Base-by-base conservation (phyloP, 2,888 invertebrate species). In the Esperia sulphurella region DNA sequence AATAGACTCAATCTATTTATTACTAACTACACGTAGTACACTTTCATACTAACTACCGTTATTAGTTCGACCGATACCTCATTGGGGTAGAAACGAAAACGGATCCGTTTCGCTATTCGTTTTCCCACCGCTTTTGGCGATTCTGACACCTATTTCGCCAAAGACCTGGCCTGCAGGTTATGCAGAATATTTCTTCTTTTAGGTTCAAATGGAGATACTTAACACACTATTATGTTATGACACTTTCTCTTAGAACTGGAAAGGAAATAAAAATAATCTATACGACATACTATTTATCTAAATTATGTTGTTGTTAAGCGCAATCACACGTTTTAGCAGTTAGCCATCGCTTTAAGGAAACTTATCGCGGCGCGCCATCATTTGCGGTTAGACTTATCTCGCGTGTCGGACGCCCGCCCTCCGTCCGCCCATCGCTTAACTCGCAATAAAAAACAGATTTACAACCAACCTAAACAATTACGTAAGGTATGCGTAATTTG, bases 351-450 rank as follows among this genome's bases (percentile, higher is more conserved):
- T 41, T 29, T 41, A 14, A 14, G 8, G 40, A 14, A 40, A 21
- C 1, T 35, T 46, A 43, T 46, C 43, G n/a, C 42, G 8, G 2
- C 38, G 38, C 14, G 7, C 31, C 9, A 31, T 31, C 41, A 41
- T 39, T 28, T 40, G 49, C 31, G 45, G 49, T 46, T 31, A 43
- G 29, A 10, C 13, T 37, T 40, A 33, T 35, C 30, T 28, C 45
- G 43, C 41, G 41, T 40, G 44, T 37, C 12, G 14, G 30, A 45
- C 39, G 53, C 43, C 49, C 52, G 50, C 54, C 51, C 33, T 14
- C 49, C 14, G 42, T 46, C 55, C 54, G 52, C 54, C 54, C 48
- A 49, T 42, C 42, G 14, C 37, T 43, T 21, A 14, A 31, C 35
- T 47, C 29, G 21, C 9, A 35, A 30, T 28, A 45, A 39, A 14